Base-by-base conservation (phyloP, 2,888 invertebrate genomes). In the Chelonus formosanus region DNA sequence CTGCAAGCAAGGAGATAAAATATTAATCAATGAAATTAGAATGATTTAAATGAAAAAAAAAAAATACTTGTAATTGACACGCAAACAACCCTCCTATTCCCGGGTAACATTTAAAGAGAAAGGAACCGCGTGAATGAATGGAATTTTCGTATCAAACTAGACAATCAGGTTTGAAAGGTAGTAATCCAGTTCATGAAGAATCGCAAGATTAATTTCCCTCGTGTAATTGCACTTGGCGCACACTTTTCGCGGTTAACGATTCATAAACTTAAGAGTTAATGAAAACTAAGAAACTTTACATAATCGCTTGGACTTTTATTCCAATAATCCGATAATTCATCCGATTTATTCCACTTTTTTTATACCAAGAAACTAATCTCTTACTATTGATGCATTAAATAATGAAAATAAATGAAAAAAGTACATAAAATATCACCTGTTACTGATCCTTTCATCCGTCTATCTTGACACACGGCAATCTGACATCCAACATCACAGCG, bases 41-140 rank as follows among this genome's bases (percentile, higher is more conserved):
- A 8, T 58, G 58, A 48, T 58, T 35, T 44, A 47, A 35, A 45
- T 45, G 58, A 58, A 47, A 47, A 35, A 4, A 35, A 48, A 58
- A 59, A 47, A 59, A 59, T 8, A 7, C 35, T 10, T 8, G 43
- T 50, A 10, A 59, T 59, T 10, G 59, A 8, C 50, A 20, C 50
- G 40, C 10, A 34, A 47, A 45, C 45, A 57, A 20, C 8, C 45
- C 31, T 43, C 53, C 31, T 52, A 61, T 62, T 65, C 63, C 54
- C 50, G 59, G 63, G 61, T 72, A 71, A 67, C 67, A 70, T 72
- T 69, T 69, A 71, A 71, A 71, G 72, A 72, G 72, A 72, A 72
- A 72, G 71, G 69, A 67, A 71, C 64, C 71, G 65, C 63, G 70
- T 63, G 71, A 72, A 72, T 72, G 70, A 72, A 70, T 66, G 72